phyloP scores from a whole-genome alignment of 2,888 invertebrate genomes.

The Scaptomyza parva region DNA sequence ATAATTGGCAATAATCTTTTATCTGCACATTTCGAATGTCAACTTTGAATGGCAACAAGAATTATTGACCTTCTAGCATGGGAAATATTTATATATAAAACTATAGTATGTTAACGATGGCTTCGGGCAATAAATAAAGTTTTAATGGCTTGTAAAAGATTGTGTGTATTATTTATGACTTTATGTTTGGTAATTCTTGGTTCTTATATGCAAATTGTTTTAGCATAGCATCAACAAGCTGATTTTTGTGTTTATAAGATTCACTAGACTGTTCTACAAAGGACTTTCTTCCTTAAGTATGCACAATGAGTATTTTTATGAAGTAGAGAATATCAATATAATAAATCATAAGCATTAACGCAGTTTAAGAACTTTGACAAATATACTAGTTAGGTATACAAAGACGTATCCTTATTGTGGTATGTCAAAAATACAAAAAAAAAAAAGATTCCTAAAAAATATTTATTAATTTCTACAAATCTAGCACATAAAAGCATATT shows the following conservation, averaged over 20 bases:
- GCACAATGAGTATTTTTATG: background rate
- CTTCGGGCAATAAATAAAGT: background rate
- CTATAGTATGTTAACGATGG: slow-evolving; percentile 3
- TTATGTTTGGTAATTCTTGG: background rate
- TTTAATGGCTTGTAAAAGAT: background rate
- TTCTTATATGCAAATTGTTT: background rate
- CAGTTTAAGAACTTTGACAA: background rate
- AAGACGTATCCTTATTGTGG: background rate
- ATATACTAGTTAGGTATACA: background rate
- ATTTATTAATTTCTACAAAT: background rate
- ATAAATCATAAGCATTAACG: background rate
- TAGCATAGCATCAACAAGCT: background rate
- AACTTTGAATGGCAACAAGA: slow-evolving; percentile 25
- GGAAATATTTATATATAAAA: slow-evolving; percentile 4
- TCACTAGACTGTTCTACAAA: background rate
- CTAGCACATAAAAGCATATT: background rate
- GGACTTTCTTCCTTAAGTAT: too few relatives aligned
- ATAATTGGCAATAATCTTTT: slow-evolving; percentile 34
- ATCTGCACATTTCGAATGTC: slow-evolving; percentile 39
- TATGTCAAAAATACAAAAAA: too few relatives aligned
- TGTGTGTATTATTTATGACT: background rate
- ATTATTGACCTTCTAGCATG: slow-evolving; percentile 1
- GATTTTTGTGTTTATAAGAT: background rate
- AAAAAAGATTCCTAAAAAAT: too few relatives aligned
- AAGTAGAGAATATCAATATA: background rate